Evolutionary conservation across 2,113 vertebrate genomes (phyloP).

Genomic region (Nettapus auritus): DNA sequence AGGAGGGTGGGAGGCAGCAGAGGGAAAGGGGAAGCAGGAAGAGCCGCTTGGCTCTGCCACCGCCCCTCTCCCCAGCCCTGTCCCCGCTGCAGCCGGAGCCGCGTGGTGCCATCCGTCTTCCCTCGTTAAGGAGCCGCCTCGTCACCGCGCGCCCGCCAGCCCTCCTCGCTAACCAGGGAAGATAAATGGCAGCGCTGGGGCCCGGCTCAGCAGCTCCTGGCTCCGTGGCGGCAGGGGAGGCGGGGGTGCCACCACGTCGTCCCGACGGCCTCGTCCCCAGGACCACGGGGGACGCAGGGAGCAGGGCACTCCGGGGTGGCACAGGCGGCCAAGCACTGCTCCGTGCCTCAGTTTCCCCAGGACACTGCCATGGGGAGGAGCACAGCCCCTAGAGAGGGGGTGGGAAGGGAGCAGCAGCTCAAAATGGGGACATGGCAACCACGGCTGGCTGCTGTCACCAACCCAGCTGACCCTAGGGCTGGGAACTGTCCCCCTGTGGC

Average conservation of each 20-base stretch:
- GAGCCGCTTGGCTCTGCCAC: neutral
- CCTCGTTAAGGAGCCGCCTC: slow-evolving; percentile 63
- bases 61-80: neutral
- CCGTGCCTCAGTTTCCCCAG: neutral
- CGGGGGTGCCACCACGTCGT: neutral
- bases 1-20: neutral
- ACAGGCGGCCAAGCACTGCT: neutral
- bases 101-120: slow-evolving; percentile 47
- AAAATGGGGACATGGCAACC: fast-evolving
- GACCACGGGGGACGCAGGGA: neutral
- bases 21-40: neutral
- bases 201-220: neutral
- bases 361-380: neutral
- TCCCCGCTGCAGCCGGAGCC: neutral
- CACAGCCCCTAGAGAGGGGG: fast-evolving
- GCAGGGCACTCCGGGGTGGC: neutral
- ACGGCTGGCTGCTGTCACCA: fast-evolving
- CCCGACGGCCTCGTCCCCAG: fast-evolving
- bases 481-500: fast-evolving
- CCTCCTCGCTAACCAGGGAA: slow-evolving; percentile 37
- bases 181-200: slow-evolving; percentile 39
- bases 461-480: neutral
- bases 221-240: neutral
- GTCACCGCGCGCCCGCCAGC: slow-evolving; percentile 16
- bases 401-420: neutral